Percentiles rank a stretch among this genome's conserved stretches.
These are phyloP conservation scores for Akabosia matsudoensis DNA, from an alignment of 1,140 invertebrate genomes.

Conservation along the genomic window DNA sequence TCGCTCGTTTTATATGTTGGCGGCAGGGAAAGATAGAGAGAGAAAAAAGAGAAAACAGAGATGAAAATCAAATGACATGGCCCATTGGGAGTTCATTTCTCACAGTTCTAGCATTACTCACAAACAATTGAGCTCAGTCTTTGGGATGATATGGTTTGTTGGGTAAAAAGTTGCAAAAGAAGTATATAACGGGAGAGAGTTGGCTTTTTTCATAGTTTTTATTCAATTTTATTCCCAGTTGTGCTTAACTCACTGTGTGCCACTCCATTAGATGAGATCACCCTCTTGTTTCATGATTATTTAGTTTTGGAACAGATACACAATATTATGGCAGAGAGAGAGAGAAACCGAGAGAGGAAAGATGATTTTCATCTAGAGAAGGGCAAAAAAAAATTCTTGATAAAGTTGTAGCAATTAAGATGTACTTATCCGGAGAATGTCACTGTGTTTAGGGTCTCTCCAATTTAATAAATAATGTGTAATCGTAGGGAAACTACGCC, in stretches of 20 bases:
- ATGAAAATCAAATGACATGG: conserved; percentile 48
- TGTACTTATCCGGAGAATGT: neutral
- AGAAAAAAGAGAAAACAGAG: conserved; percentile 26
- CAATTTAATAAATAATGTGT: no score
- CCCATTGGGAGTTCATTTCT: conserved; percentile 48
- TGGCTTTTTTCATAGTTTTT: no score
- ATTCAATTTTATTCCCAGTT: neutral
- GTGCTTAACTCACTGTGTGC: conserved; percentile 1
- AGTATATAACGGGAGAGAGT: no score
- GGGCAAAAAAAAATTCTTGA: no score
- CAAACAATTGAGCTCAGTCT: neutral
- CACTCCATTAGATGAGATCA: conserved; percentile 19
- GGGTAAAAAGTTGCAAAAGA: no score
- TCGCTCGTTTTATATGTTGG: neutral
- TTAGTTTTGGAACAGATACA: neutral
- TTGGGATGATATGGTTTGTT: neutral
- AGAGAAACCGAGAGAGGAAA: neutral
- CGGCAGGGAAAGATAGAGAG: neutral
- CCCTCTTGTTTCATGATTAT: conserved; percentile 15
- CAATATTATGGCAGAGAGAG: no score
- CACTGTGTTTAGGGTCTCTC: neutral
- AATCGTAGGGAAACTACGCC: neutral
- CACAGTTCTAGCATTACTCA: conserved; percentile 47
- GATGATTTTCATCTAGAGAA: neutral
- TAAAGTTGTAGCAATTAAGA: conserved; percentile 18